A percentile compares a stretch with the other conserved stretches of the same genome.
Evolutionary conservation across 2,113 vertebrate species (phyloP).

Genomic region (Fregata magnificens): DNA sequence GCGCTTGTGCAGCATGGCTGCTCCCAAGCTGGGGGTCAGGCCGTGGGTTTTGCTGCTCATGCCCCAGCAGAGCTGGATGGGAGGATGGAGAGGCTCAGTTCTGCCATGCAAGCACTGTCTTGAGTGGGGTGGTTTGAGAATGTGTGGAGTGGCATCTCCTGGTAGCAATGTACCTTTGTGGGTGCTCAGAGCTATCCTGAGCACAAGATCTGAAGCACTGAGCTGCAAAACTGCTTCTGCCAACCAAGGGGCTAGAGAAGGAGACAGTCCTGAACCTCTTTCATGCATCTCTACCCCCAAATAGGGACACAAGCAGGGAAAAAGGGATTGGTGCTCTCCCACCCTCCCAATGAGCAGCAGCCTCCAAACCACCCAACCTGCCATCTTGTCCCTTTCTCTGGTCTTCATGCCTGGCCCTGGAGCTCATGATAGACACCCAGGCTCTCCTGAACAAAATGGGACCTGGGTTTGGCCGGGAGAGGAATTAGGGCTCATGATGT

Average conservation of each 20-base stretch:
- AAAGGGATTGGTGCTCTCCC: background rate
- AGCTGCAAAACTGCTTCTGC: background rate
- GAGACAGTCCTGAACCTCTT: background rate
- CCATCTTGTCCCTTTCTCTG: background rate
- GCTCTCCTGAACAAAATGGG: background rate
- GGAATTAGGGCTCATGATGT: background rate
- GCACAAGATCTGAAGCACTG: background rate
- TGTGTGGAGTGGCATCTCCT: background rate
- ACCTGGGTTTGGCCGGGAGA: background rate
- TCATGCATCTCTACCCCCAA: background rate
- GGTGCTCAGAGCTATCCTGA: background rate
- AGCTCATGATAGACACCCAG: background rate
- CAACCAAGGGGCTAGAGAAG: background rate
- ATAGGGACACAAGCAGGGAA: background rate
- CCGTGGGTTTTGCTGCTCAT: accelerated
- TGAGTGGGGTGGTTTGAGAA: background rate
- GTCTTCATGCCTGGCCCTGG: background rate
- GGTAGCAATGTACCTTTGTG: background rate
- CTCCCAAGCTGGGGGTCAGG: background rate
- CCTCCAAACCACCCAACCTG: background rate
- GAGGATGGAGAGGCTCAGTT: background rate
- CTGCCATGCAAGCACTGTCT: background rate
- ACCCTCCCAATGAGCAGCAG: background rate
- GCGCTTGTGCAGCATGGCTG: background rate
- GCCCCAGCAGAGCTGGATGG: background rate